These are phyloP conservation scores for Seira sanloemensis DNA, from an alignment of 2,888 invertebrate species.

Conservation along the genomic window DNA sequence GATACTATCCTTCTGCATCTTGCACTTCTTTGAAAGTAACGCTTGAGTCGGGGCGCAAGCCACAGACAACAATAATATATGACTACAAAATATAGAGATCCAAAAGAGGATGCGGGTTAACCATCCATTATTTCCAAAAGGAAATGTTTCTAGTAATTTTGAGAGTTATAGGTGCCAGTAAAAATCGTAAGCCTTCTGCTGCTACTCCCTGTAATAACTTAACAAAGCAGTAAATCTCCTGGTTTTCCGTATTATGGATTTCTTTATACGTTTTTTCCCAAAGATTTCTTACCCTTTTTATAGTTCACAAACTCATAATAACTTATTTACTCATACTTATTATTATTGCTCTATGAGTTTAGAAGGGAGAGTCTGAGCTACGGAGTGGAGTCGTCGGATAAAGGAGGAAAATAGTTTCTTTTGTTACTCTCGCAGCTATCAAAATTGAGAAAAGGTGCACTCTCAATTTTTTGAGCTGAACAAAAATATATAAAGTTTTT, in stretches of 20 bases:
- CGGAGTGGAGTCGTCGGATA: no score
- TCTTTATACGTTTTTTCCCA: constrained; percentile 14
- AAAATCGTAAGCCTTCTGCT: constrained; percentile 33
- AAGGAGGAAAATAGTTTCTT: constrained; percentile 26
- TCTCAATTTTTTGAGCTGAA: no score
- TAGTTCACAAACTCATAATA: constrained; percentile 61
- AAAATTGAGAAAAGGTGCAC: no score
- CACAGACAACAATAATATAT: no score
- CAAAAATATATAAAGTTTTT: no score
- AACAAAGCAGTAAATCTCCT: constrained; percentile 54
- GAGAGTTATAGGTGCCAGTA: constrained; percentile 47
- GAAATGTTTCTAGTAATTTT: neutral
- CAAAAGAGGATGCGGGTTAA: constrained; percentile 35
- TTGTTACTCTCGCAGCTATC: no score
- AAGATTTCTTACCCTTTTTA: constrained; percentile 27
- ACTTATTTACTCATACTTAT: constrained; percentile 60
- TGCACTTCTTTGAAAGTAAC: no score
- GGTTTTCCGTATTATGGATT: no score
- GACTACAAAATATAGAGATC: neutral
- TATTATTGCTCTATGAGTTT: constrained; percentile 43
- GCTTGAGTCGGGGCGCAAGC: no score
- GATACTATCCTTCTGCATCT: constrained; percentile 47
- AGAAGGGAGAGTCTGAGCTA: constrained; percentile 32
- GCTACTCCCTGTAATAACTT: constrained; percentile 29
- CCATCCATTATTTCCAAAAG: constrained; percentile 21